A percentile compares a stretch with the other conserved stretches of the same genome.
Evolutionary conservation across 2,113 vertebrate species (phyloP).

Genomic region (Hemiscyllium ocellatum): DNA sequence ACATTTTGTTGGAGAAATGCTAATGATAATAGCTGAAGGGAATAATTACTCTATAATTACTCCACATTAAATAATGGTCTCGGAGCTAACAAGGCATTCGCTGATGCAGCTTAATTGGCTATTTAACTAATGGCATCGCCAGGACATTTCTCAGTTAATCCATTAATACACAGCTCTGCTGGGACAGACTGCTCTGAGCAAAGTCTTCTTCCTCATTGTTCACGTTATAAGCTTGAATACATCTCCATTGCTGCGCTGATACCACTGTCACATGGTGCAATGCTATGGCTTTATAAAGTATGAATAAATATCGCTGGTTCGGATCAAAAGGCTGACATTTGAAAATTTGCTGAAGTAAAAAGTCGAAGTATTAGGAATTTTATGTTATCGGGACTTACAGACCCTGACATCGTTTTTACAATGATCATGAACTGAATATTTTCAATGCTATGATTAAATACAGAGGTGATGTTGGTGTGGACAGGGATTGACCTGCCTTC

Average conservation of each 20-base stretch:
- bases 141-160: constrained; percentile 18
- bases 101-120: constrained; percentile 29
- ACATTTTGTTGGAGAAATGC: background rate
- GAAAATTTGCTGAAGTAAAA: background rate
- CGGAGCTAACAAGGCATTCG: background rate
- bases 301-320: background rate
- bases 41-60: constrained; percentile 37
- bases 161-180: constrained; percentile 29
- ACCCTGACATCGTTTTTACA: background rate
- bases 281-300: background rate
- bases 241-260: background rate
- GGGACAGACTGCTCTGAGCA: constrained; percentile 7
- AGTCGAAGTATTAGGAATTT: background rate
- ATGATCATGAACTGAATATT: background rate
- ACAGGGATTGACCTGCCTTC: background rate
- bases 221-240: background rate
- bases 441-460: background rate
- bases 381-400: background rate
- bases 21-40: constrained; percentile 31
- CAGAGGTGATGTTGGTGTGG: background rate
- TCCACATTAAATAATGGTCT: constrained; percentile 34
- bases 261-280: background rate
- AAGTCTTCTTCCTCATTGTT: background rate
- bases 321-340: background rate
- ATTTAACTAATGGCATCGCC: constrained; percentile 23